Percentiles rank a stretch among this genome's conserved stretches.
phyloP scores from a whole-genome alignment of 2,113 vertebrate species.

The Hippocampus guttulatus region DNA sequence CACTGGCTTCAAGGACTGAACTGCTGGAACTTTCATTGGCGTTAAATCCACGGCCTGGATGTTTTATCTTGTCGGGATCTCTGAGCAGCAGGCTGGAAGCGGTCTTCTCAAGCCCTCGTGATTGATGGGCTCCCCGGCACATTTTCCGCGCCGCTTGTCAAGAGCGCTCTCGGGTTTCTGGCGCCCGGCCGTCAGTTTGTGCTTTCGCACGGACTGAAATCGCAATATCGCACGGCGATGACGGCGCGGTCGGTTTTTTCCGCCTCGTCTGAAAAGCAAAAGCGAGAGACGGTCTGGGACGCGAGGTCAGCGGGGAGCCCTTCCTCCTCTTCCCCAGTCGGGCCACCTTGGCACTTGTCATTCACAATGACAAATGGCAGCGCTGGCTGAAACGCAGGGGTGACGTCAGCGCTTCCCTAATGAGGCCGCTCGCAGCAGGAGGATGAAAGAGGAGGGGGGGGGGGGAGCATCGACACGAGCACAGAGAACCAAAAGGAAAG shows the following conservation, averaged over 20 bases:
- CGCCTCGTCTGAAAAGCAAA: slow-evolving; percentile 9
- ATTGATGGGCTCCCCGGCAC: slow-evolving; percentile 51
- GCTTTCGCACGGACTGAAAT: slow-evolving; percentile 13
- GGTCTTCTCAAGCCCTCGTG: slow-evolving; percentile 31
- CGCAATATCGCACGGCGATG: not conserved
- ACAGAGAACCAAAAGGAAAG: slow-evolving; percentile 36
- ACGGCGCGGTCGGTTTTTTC: not conserved
- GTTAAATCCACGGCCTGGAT: slow-evolving; percentile 25
- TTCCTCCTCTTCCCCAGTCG: slow-evolving; percentile 36
- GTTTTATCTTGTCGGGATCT: slow-evolving; percentile 59
- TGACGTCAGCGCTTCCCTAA: slow-evolving; percentile 69
- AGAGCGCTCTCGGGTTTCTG: slow-evolving; percentile 49
- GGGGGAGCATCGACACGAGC: slow-evolving; percentile 25
- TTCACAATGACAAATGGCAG: slow-evolving; percentile 67
- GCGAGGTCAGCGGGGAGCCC: slow-evolving; percentile 14
- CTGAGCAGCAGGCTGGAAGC: slow-evolving; percentile 26
- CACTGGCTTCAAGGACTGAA: slow-evolving; percentile 2
- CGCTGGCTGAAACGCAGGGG: slow-evolving; percentile 58
- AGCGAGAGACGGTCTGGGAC: slow-evolving; percentile 17
- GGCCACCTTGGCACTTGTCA: slow-evolving; percentile 58
- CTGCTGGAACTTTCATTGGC: slow-evolving; percentile 20
- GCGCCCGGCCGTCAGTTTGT: slow-evolving; percentile 20
- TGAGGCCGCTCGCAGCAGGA: slow-evolving; percentile 63
- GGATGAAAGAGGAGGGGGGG: slow-evolving; percentile 24
- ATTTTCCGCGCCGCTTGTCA: slow-evolving; percentile 51